Evolutionary conservation across 2,113 vertebrate genomes (phyloP).

Genomic region (Campylorhamphus procurvoides): DNA sequence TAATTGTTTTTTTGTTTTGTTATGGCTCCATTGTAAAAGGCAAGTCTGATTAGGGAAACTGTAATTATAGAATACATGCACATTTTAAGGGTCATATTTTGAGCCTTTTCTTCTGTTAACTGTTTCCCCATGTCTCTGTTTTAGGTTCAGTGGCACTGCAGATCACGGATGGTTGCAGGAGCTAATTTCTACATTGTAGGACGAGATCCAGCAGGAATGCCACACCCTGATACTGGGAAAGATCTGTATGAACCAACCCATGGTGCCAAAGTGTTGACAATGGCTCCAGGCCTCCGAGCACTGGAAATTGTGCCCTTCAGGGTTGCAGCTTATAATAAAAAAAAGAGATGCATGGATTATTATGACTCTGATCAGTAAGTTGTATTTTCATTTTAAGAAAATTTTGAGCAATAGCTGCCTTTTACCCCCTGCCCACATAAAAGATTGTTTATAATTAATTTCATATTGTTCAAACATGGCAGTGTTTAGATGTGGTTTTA

Average conservation of each 20-base stretch:
- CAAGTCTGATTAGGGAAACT: neutral
- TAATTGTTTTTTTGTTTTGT: neutral
- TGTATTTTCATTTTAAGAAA: slow-evolving; percentile 6
- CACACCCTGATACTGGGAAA: slow-evolving; percentile 92
- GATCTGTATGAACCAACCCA: slow-evolving; percentile 96
- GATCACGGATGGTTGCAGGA: slow-evolving; percentile 95
- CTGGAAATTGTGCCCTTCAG: slow-evolving; percentile 97
- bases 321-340: slow-evolving; percentile 96
- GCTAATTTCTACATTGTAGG: slow-evolving; percentile 99
- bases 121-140: neutral
- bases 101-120: neutral
- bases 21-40: neutral
- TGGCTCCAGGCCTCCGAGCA: slow-evolving; percentile 95
- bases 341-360: slow-evolving; percentile 94
- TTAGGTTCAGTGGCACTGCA: slow-evolving; percentile 99
- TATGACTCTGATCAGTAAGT: slow-evolving; percentile 93
- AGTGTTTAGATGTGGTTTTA: neutral
- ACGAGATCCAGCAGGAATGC: slow-evolving; percentile 95
- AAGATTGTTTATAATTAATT: neutral
- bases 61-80: neutral
- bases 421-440: neutral
- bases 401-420: neutral
- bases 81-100: neutral
- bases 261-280: slow-evolving; percentile 96
- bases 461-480: neutral